Percentiles rank a stretch among this genome's conserved stretches.
These are phyloP conservation scores for Falco punctatus DNA, from an alignment of 2,113 vertebrate genomes.

Conservation along the genomic window DNA sequence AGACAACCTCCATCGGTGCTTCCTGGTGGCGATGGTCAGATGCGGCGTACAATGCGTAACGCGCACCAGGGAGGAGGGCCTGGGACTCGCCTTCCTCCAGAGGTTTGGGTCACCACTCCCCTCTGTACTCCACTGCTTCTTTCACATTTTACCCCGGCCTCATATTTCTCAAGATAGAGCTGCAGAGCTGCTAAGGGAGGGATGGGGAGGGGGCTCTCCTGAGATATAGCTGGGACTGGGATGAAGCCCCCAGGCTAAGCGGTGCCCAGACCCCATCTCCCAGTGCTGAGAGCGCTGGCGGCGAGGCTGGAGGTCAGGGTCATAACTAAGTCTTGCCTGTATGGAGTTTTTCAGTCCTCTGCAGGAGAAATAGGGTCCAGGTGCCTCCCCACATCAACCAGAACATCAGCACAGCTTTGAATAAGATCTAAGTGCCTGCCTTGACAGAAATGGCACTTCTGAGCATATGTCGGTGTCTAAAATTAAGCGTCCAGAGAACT, in stretches of 20 bases:
- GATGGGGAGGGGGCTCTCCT: neutral
- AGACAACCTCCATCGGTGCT: neutral
- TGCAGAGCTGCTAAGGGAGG: neutral
- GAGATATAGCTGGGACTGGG: neutral
- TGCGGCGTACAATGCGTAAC: rapidly evolving
- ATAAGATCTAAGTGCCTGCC: neutral
- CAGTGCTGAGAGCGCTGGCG: rapidly evolving
- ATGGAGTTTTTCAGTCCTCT: neutral
- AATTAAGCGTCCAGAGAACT: neutral
- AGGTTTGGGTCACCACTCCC: neutral
- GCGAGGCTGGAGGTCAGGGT: neutral
- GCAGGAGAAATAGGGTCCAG: conserved; percentile 8
- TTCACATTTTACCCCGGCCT: neutral
- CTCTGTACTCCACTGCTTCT: neutral
- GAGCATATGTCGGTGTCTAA: neutral
- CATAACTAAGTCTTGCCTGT: neutral
- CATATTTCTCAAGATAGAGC: neutral
- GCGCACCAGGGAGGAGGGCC: rapidly evolving
- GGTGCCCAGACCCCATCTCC: neutral
- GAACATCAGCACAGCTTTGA: conserved; percentile 5
- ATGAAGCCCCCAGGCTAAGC: neutral
- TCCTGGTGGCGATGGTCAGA: neutral
- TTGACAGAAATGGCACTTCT: conserved; percentile 18
- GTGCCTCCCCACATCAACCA: neutral
- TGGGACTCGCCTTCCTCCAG: neutral